These are phyloP conservation scores for Ectemnius lituratus DNA, from an alignment of 2,888 invertebrate species.

Conservation along the genomic window DNA sequence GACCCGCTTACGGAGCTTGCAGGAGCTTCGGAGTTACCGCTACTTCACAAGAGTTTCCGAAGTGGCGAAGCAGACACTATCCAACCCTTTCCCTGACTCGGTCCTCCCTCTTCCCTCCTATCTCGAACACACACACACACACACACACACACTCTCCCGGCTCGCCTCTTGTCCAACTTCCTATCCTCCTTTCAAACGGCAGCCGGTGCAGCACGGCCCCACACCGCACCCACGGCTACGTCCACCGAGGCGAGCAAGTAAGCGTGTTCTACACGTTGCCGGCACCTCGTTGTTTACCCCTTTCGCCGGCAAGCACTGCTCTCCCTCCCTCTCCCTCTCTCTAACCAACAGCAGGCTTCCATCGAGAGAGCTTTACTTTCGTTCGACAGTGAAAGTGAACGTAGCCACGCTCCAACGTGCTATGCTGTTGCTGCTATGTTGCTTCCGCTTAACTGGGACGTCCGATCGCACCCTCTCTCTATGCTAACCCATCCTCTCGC, in stretches of 20 bases:
- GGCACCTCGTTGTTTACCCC: conserved; percentile 65
- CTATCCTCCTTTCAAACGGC: conserved; percentile 61
- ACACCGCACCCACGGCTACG: conserved; percentile 32
- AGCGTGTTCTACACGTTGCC: conserved; percentile 42
- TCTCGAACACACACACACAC: no score
- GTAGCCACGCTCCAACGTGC: conserved; percentile 54
- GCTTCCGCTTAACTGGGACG: conserved; percentile 60
- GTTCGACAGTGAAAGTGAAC: conserved; percentile 65
- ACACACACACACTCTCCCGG: no score
- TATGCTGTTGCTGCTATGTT: conserved; percentile 13
- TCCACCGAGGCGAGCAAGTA: conserved; percentile 33
- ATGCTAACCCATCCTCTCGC: conserved; percentile 13
- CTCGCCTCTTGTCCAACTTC: conserved; percentile 43
- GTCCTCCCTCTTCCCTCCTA: conserved; percentile 44
- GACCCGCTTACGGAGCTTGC: conserved; percentile 74
- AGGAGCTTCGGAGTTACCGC: conserved; percentile 69
- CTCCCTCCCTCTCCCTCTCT: background rate
- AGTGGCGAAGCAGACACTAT: conserved; percentile 70
- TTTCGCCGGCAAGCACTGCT: conserved; percentile 42
- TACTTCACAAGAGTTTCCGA: conserved; percentile 74
- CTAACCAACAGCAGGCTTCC: conserved; percentile 25
- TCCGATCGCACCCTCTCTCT: conserved; percentile 28
- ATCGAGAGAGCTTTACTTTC: conserved; percentile 59
- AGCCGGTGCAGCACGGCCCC: conserved; percentile 19
- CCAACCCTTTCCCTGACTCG: conserved; percentile 42